phyloP scores from a whole-genome alignment of 2,888 invertebrate species.

The Homarus gammarus region DNA sequence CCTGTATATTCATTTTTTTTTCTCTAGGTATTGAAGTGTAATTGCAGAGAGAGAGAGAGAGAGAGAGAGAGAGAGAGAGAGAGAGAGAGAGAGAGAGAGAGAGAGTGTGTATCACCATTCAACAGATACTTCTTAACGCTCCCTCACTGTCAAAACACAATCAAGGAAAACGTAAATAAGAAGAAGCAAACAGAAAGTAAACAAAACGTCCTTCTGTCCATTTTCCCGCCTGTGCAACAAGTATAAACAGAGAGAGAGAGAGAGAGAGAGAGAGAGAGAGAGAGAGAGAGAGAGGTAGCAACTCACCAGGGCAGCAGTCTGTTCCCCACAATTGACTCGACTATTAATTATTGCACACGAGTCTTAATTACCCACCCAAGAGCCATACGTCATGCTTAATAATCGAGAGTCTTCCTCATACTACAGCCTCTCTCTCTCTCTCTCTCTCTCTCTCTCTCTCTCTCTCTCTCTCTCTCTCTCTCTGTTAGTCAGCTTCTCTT shows the following conservation, averaged over 20 bases:
- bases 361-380: conserved; percentile 12
- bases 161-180: too few relatives aligned
- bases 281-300: background rate
- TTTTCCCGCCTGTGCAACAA: background rate
- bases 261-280: conserved; percentile 27
- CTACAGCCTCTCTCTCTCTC: background rate
- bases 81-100: conserved; percentile 38
- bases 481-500: background rate
- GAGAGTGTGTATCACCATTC: conserved; percentile 8
- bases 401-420: conserved; percentile 5
- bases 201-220: too few relatives aligned
- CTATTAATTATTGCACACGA: conserved; percentile 37
- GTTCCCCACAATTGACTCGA: conserved; percentile 22
- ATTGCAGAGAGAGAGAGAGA: too few relatives aligned
- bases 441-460: background rate
- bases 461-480: background rate
- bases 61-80: conserved; percentile 13
- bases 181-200: too few relatives aligned
- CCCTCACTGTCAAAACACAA: too few relatives aligned
- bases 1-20: too few relatives aligned
- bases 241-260: conserved; percentile 33
- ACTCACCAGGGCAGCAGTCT: background rate
- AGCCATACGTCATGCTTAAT: conserved; percentile 15
- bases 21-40: too few relatives aligned
- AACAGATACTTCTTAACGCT: too few relatives aligned